Base-by-base conservation (phyloP, 2,113 vertebrate genomes). In the Gorsachius goisagi region DNA sequence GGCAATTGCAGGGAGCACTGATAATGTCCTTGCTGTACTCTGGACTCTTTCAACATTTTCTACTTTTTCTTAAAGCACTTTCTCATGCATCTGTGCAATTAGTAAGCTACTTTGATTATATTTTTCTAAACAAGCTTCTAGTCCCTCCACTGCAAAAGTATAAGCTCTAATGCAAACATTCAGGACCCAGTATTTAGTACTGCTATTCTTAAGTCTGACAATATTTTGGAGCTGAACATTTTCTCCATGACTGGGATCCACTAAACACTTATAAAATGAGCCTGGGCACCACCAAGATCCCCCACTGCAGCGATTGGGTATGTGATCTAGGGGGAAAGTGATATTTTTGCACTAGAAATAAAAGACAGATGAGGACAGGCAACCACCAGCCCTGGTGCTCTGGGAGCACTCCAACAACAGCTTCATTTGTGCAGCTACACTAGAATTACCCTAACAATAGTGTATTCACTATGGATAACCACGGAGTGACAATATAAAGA, bases 381-480 rank as follows among this genome's bases (percentile, higher is more conserved):
- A 78, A 8, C 27, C 60, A 66, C 7, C 0, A 1, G 8, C 15
- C 47, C 33, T 67, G 52, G 49, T 67, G 32, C 44, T 85, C 37
- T 74, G 50, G 47, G 39, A 88, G 44, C 32, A n/a, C 35, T 85
- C 59, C 69, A 90, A 72, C 27, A 47, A 63, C n/a, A 94, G 44
- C 49, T 88, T 91, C 60, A 77, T 77, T 78, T 82, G 68, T 67
- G 44, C 60, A 93, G 63, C 50, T 82, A 55, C 15, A 45, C 39
- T 73, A 17, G 68, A 76, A 92, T 85, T 94, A 68, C 53, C 74
- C 68, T 80, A 88, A 93, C 76, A 78, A 86, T 56, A 50, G 50
- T 3, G 8, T 59, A 56, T 79, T 67, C 16, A 23, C 45, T 56
- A 50, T 27, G 58, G 41, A 62, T 92, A 92, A 71, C 47, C 58